Percentiles rank a stretch among this genome's conserved stretches.
Evolutionary conservation across 2,888 invertebrate genomes (phyloP).

Genomic region (Gari tellinella): DNA sequence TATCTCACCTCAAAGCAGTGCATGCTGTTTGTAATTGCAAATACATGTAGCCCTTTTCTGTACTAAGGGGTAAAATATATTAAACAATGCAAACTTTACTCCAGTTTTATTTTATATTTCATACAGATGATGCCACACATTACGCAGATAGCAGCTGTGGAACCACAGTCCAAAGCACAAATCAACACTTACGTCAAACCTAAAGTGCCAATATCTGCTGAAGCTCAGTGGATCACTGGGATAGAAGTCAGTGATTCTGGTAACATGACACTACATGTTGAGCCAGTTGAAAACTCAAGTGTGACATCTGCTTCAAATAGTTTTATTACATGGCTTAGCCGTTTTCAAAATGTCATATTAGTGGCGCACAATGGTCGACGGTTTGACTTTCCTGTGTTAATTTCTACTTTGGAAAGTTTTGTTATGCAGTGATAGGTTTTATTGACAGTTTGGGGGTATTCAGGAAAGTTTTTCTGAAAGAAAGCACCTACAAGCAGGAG

Average conservation of each 20-base stretch:
- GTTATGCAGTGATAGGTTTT: conserved; percentile 10
- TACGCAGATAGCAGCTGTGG: conserved; percentile 36
- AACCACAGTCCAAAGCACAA: background rate
- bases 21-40: no score
- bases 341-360: conserved; percentile 20
- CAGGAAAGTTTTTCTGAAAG: conserved; percentile 17
- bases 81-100: background rate
- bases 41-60: no score
- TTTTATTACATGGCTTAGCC: conserved; percentile 22
- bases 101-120: conserved; percentile 29
- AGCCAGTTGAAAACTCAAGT: background rate
- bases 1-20: no score
- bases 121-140: conserved; percentile 33
- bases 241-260: conserved; percentile 8
- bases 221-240: conserved; percentile 30
- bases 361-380: conserved; percentile 47
- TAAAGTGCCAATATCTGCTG: conserved; percentile 17
- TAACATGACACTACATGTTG: conserved; percentile 18
- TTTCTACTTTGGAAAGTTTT: conserved; percentile 26
- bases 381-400: no score
- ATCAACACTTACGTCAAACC: conserved; percentile 23
- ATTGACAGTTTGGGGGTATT: conserved; percentile 28
- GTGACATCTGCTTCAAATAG: conserved; percentile 6
- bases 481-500: conserved; percentile 25
- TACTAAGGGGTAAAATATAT: no score